phyloP scores from a whole-genome alignment of 2,888 invertebrate genomes.

The Eristalis pertinax region DNA sequence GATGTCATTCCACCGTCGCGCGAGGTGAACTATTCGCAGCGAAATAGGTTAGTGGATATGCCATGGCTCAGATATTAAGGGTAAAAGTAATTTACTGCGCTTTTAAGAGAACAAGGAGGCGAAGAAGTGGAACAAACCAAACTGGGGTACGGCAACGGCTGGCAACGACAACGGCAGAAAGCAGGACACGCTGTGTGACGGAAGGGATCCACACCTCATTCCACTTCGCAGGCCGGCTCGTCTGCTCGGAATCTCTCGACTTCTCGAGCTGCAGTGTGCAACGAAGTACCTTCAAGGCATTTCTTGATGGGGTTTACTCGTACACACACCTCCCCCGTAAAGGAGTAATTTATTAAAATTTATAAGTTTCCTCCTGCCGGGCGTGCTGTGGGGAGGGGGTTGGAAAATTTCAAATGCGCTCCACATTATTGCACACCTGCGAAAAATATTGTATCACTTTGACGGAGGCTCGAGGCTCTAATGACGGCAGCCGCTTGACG shows the following conservation, averaged over 20 bases:
- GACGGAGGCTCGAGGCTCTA: background rate
- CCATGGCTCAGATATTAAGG: conserved; percentile 56
- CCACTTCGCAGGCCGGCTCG: conserved; percentile 20
- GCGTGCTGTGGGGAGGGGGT: background rate
- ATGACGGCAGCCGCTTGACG: conserved; percentile 15
- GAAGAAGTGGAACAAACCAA: conserved; percentile 47
- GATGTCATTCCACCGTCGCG: conserved; percentile 47
- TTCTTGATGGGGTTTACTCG: conserved; percentile 36
- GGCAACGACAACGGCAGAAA: background rate
- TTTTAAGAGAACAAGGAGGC: conserved; percentile 62
- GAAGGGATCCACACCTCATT: conserved; percentile 5
- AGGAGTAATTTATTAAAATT: conserved; percentile 65
- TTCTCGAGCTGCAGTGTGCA: conserved; percentile 14
- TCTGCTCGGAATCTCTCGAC: conserved; percentile 28
- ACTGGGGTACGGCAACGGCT: conserved; percentile 16
- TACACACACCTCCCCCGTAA: background rate
- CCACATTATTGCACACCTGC: conserved; percentile 9
- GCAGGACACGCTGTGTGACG: background rate
- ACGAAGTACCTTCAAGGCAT: conserved; percentile 57
- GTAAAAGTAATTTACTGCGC: conserved; percentile 65
- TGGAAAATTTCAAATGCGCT: conserved; percentile 33
- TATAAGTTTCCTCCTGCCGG: conserved; percentile 29
- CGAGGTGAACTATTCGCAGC: conserved; percentile 15
- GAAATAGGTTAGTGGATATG: conserved; percentile 58
- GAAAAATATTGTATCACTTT: background rate